Evolutionary conservation across 1,140 invertebrate genomes (phyloP).

Genomic region (Drosophila aff.): DNA sequence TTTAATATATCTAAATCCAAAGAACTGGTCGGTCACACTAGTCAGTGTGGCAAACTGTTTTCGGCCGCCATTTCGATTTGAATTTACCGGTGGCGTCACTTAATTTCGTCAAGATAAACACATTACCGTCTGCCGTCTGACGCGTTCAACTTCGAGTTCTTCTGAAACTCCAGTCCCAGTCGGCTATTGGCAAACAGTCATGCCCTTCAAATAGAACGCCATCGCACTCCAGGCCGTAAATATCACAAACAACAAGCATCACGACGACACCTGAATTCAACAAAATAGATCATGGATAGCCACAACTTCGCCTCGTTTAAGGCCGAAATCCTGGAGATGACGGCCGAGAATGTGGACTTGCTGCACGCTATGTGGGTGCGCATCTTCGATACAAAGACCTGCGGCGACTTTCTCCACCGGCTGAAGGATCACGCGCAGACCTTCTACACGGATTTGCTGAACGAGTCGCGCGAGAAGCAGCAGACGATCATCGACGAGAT

Average conservation of each 20-base stretch:
- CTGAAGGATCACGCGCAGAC: conserved; percentile 52
- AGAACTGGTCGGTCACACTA: not conserved
- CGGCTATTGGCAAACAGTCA: conserved; percentile 4
- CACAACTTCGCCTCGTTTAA: conserved; percentile 11
- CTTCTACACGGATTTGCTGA: conserved; percentile 58
- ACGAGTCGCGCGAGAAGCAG: conserved; percentile 60
- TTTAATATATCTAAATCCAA: not conserved
- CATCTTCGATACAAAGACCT: conserved; percentile 62
- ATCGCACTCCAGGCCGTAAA: not conserved
- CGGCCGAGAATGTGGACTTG: conserved; percentile 49
- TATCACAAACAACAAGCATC: not conserved
- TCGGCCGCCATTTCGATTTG: conserved; percentile 35
- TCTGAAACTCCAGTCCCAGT: not conserved
- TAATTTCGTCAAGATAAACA: conserved; percentile 5
- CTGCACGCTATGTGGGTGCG: conserved; percentile 58
- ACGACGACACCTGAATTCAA: not conserved
- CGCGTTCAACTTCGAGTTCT: not conserved
- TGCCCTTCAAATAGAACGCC: not conserved
- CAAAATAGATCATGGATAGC: not conserved
- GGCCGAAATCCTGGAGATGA: conserved; percentile 47
- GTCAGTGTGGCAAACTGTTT: not conserved
- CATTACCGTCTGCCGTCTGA: not conserved
- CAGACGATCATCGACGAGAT: conserved; percentile 50
- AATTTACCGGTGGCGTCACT: conserved; percentile 24
- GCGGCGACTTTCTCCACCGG: conserved; percentile 49